Conservation (phyloP, 2,888 invertebrate species). For the Hypolimnas misippus region DNA sequence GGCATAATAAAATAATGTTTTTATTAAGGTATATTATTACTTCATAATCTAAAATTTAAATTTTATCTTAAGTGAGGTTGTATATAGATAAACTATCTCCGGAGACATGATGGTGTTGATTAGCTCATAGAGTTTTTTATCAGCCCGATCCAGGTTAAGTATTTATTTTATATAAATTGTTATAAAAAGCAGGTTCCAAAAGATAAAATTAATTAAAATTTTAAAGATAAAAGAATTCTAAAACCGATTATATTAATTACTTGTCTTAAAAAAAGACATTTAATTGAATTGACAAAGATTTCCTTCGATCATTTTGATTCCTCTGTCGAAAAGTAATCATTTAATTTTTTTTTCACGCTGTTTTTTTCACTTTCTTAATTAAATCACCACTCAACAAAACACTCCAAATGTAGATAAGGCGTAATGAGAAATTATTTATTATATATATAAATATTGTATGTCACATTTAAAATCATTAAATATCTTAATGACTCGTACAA, state of each 20-base stretch:
- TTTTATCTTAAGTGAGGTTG: constrained; percentile 80
- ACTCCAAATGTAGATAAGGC: too few species aligned
- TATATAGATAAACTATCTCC: constrained; percentile 73
- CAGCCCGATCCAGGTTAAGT: constrained; percentile 27
- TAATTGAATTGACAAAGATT: neutral
- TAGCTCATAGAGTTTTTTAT: constrained; percentile 49
- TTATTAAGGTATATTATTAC: constrained; percentile 67
- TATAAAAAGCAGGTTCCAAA: constrained; percentile 23
- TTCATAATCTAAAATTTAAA: constrained; percentile 77
- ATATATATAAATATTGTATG: too few species aligned
- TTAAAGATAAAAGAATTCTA: neutral
- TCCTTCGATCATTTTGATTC: neutral
- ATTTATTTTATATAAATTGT: constrained; percentile 35
- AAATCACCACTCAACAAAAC: too few species aligned
- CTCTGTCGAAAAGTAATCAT: neutral
- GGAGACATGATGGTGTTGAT: constrained; percentile 74
- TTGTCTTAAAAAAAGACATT: neutral
- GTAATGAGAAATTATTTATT: too few species aligned
- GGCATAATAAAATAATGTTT: constrained; percentile 76
- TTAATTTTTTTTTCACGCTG: neutral
- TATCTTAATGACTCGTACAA: neutral
- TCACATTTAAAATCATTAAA: neutral
- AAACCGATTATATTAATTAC: constrained; percentile 22
- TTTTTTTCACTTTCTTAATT: too few species aligned
- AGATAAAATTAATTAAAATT: constrained; percentile 33